These are phyloP conservation scores for Tricholauxania praeusta DNA, from an alignment of 2,888 invertebrate species.

Conservation along the genomic window DNA sequence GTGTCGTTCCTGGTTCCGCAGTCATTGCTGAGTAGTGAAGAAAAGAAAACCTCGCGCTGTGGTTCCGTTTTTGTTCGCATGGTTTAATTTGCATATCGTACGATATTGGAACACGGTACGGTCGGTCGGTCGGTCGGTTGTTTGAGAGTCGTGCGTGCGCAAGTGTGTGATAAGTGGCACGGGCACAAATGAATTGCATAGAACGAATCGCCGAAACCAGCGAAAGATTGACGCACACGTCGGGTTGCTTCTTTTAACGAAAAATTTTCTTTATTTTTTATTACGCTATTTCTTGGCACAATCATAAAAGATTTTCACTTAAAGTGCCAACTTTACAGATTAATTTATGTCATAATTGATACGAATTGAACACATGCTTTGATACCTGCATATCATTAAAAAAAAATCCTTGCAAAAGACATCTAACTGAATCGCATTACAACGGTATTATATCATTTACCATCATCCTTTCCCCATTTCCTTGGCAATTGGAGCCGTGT, in stretches of 20 bases:
- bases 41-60: slow-evolving; percentile 43
- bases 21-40: slow-evolving; percentile 50
- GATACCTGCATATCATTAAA: slow-evolving; percentile 4
- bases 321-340: slow-evolving; percentile 4
- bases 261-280: neutral
- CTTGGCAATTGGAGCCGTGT: neutral
- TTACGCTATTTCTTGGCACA: neutral
- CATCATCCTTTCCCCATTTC: too few relatives aligned
- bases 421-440: neutral
- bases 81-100: too few relatives aligned
- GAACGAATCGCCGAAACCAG: neutral
- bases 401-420: neutral
- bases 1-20: slow-evolving; percentile 32
- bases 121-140: neutral
- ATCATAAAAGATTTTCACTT: neutral
- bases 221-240: slow-evolving; percentile 13
- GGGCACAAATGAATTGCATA: slow-evolving; percentile 9
- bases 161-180: slow-evolving; percentile 1
- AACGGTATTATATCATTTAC: slow-evolving; percentile 13
- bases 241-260: slow-evolving; percentile 13
- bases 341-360: neutral
- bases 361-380: neutral
- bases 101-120: too few relatives aligned
- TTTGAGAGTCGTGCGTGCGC: slow-evolving; percentile 5
- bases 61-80: neutral